A percentile compares a stretch with the other conserved stretches of the same genome.
phyloP scores from a whole-genome alignment of 2,797 vertebrate genomes.

The Sebastes trivittatus region DNA sequence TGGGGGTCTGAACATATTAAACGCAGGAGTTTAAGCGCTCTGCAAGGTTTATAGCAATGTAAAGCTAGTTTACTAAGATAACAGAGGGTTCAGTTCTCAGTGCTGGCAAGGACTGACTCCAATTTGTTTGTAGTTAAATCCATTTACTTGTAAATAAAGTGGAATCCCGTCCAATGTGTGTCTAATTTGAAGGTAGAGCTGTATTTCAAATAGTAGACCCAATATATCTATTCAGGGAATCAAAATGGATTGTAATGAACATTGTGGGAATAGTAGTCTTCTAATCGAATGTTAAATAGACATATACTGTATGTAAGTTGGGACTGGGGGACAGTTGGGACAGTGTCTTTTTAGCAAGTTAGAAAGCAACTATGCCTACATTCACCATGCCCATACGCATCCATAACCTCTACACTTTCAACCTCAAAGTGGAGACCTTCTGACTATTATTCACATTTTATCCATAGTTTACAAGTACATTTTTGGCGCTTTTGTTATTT shows the following conservation, averaged over 20 bases:
- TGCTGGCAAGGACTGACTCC: conserved; percentile 19
- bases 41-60: conserved; percentile 68
- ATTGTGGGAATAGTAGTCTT: neutral
- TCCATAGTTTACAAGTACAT: no score
- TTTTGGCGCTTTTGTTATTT: no score
- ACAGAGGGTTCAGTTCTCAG: conserved; percentile 47
- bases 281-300: neutral
- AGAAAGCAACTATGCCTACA: no score
- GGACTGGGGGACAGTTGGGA: no score
- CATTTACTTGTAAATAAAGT: conserved; percentile 32
- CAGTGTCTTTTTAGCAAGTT: no score
- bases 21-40: conserved; percentile 60
- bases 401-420: no score
- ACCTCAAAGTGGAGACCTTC: no score
- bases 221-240: conserved; percentile 2
- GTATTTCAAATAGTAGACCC: neutral
- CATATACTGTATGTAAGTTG: no score
- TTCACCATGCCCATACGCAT: no score
- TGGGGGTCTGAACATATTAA: conserved; percentile 62
- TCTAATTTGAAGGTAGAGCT: conserved; percentile 24
- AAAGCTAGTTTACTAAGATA: conserved; percentile 61
- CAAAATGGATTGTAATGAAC: neutral
- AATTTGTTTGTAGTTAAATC: conserved; percentile 46
- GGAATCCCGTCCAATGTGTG: conserved; percentile 8
- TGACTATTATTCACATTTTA: no score